Conservation (phyloP, 2,797 vertebrate species). For the Toxotes lorentzi region DNA sequence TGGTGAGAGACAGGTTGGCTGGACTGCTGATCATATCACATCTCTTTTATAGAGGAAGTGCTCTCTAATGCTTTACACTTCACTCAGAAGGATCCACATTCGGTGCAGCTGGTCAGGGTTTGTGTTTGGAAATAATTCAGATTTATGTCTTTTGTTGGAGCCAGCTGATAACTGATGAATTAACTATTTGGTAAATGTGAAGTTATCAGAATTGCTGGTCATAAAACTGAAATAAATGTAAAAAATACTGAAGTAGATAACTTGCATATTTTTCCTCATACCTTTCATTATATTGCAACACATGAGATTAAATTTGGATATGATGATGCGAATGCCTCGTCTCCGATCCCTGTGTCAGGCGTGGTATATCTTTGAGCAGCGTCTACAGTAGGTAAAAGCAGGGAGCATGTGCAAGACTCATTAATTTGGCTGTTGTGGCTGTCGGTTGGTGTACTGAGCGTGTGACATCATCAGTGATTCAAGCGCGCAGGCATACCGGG, state of each 20-base stretch:
- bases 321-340: background rate
- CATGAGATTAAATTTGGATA: background rate
- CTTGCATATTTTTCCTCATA: background rate
- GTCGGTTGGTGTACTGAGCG: conserved; percentile 25
- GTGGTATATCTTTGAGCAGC: background rate
- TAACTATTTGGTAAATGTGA: background rate
- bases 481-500: conserved; percentile 82
- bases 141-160: background rate
- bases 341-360: background rate
- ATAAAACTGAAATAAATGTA: background rate
- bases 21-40: conserved; percentile 29
- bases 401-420: background rate
- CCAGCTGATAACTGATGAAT: background rate
- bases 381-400: background rate
- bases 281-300: background rate
- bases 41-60: conserved; percentile 24
- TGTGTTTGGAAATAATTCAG: background rate
- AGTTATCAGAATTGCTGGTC: background rate
- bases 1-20: conserved; percentile 22
- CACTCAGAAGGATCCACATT: background rate
- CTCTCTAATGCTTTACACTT: conserved; percentile 15
- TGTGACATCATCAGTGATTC: conserved; percentile 87
- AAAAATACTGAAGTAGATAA: background rate
- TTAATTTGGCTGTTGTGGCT: conserved; percentile 33
- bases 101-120: background rate